phyloP scores from a whole-genome alignment of 2,113 vertebrate genomes.

The Pandion haliaetus region DNA sequence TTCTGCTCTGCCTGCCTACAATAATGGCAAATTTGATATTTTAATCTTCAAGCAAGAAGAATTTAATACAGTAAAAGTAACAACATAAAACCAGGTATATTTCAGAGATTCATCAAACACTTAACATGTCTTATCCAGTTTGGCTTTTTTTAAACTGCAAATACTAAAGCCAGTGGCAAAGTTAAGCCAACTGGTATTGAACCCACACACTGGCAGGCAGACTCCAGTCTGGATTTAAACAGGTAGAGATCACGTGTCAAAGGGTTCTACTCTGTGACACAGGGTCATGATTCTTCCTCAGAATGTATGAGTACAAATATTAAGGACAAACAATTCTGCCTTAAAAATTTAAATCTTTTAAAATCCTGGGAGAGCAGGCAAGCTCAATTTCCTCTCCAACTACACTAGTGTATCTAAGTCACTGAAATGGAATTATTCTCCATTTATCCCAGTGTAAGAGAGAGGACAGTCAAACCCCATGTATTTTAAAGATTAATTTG shows the following conservation, averaged over 20 bases:
- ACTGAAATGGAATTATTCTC: slow-evolving; percentile 13
- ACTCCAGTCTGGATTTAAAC: not conserved
- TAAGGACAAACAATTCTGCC: not conserved
- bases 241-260: not conserved
- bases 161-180: not conserved
- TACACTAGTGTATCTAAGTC: not conserved
- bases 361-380: not conserved
- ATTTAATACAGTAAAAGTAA: not conserved
- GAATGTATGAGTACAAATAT: not conserved
- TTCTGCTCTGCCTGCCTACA: not conserved
- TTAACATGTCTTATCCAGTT: not conserved
- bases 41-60: not conserved
- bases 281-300: not conserved
- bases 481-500: slow-evolving; percentile 46
- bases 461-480: not conserved
- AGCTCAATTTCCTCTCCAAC: not conserved
- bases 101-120: not conserved
- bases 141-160: not conserved
- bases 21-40: not conserved
- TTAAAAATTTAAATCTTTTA: not conserved
- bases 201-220: not conserved
- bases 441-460: not conserved
- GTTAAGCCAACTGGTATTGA: not conserved
- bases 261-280: not conserved
- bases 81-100: not conserved